Evolutionary conservation across 1,140 invertebrate species (phyloP).

Genomic region (Drosophila mojavensis): DNA sequence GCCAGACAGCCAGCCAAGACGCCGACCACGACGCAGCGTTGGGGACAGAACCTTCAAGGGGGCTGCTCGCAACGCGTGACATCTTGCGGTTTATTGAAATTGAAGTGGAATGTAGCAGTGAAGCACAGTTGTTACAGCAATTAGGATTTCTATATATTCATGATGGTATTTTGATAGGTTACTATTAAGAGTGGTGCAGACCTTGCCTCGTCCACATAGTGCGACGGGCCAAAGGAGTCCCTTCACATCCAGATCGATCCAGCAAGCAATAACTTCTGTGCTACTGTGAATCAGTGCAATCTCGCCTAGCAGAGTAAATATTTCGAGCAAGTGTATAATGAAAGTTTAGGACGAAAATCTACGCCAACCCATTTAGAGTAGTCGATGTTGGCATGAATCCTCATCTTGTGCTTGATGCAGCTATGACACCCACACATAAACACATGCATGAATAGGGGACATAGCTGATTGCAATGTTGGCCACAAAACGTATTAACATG

Average conservation of each 20-base stretch:
- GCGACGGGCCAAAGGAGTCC: too few species aligned
- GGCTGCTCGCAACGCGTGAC: neutral
- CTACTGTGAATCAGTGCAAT: too few species aligned
- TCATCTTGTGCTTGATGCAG: neutral
- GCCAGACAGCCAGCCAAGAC: neutral
- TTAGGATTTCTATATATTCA: neutral
- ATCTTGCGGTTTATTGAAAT: constrained; percentile 28
- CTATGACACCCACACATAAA: neutral
- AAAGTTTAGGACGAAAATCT: too few species aligned
- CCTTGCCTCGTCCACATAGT: too few species aligned
- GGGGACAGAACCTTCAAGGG: neutral
- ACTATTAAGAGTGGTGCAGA: neutral
- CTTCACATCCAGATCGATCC: too few species aligned
- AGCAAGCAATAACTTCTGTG: too few species aligned
- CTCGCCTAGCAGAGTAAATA: too few species aligned
- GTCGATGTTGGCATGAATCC: too few species aligned
- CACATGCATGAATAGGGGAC: neutral
- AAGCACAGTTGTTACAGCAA: constrained; percentile 2
- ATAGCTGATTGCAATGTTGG: constrained; percentile 71
- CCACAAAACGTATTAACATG: constrained; percentile 80
- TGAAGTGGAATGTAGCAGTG: neutral
- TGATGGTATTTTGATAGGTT: neutral
- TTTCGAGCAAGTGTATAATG: too few species aligned
- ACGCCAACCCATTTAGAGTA: too few species aligned
- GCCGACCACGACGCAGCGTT: neutral